Base-by-base conservation (phyloP, 2,888 invertebrate genomes). In the Epinotia ramella region DNA sequence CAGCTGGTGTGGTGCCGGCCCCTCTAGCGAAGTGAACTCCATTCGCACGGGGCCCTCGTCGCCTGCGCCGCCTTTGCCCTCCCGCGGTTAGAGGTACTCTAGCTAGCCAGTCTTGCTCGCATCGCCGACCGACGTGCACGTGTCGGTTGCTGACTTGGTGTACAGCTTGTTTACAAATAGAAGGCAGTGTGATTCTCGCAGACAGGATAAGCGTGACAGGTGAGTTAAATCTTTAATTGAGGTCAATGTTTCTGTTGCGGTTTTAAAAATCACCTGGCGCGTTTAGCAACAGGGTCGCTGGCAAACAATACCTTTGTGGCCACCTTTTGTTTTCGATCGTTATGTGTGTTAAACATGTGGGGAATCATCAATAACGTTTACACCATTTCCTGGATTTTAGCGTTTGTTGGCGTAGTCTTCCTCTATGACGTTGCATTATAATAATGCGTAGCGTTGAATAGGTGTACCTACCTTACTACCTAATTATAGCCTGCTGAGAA, bases 191-290 rank as follows among this genome's bases (percentile, higher is more conserved):
- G 83, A 83, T 74, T 85, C 83, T 82, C 81, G 85, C 84, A 83
- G 86, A 87, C 87, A 89, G 89, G 90, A 92, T 89, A 89, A 85
- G 82, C 86, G 86, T 88, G 88, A 87, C 86, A 88, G 90, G 93
- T 93, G 84, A 91, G 93, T 87, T 84, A 82, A 86, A 84, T 86
- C 83, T 85, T 80, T 79, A 83, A 89, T 88, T 84, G 87, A 88
- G 90, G 89, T 87, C 87, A 89, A 84, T 84, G 86, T 85, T 86
- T 86, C 81, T 79, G 83, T 82, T 82, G 82, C 78, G 80, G 80
- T 80, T 79, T 70, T 64, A n/a, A 60, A 62, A 65, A 80, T 77
- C 74, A 79, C 79, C 77, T 79, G 78, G 73, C 72, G 77, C 64
- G 69, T 77, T 77, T 74, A 77, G 72, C 70, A 70, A 78, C 78